Base-by-base conservation (phyloP, 1,140 invertebrate genomes). In the Danaus melanippus region DNA sequence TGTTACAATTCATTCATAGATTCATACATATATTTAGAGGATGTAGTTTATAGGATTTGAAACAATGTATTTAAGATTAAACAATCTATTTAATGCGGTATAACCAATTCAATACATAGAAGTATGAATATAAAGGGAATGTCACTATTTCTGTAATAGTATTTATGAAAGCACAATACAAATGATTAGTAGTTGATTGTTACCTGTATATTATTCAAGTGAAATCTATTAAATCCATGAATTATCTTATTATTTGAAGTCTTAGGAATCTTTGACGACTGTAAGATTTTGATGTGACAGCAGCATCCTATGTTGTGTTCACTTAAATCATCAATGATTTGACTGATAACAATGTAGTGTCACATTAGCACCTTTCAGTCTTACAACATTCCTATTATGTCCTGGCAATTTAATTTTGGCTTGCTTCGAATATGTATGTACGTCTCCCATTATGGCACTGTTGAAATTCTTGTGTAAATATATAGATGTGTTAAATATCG, bases 381-480 rank as follows among this genome's bases (percentile, higher is more conserved):
- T 12, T 44, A 43, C 57, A 69, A 71, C 32, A 76, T 77, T 74
- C 81, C 74, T 77, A 60, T 53, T 58, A 54, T 56, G 49, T 71
- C 76, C 78, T 80, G 78, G 78, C 78, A 79, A 62, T 70, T 76
- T 57, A 71, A 56, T 74, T 67, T 75, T 63, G 70, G 65, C 76
- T 83, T 76, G 71, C 75, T 82, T 72, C 58, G 50, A 60, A 60
- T 60, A 59, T 50, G 56, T 56, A 71, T 80, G 65, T 79, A 73
- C 72, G 70, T 72, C 77, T 75, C 74, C 75, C 69, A 73, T 68
- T 80, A 82, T 80, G 70, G 79, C 79, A 84, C 81, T 84, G 83
- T 86, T 86, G 77, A 80, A 84, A 76, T 84, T 82, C 76, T 84
- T 86, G 80, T 84, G 81, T 86, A 86, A 86, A 86, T 86, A 86